Evolutionary conservation across 2,113 vertebrate genomes (phyloP), one percentile per base, ranked within the genome.

Genomic region (Chaetorhynchus papuensis): DNA sequence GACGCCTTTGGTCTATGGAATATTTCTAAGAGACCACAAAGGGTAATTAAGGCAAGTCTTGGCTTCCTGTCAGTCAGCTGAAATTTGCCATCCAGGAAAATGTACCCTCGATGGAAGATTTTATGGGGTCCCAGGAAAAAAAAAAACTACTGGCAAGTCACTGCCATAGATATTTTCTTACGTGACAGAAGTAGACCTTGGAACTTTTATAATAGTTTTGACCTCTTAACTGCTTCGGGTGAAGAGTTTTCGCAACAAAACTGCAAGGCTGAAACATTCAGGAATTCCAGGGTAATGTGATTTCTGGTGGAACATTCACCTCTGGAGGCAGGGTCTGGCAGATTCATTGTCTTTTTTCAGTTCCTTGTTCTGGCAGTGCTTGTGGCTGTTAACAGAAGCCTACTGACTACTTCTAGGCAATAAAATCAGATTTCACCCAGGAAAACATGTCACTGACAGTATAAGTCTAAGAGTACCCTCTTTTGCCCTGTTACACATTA

Each of bases 261-360:
- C 71, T 28, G 4, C 42, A 94, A 87, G 47, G 59, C 84, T 96
- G 80, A 88, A 93, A 78, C 0, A 0, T 75, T 71, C 60, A 81
- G 88, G 61, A 89, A 70, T 95, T 83, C 72, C 66, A 66, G 26
- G 35, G 57, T 72, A 84, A 94, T 23, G 54, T 80, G 79, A 83
- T 92, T 95, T 96, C 89, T 93, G 50, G 75, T 76, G 65, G 35
- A 91, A 88, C 64, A 50, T 66, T 92, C 94, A 95, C 65, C 94
- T 89, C 33, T 89, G 71, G n/a, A 44, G 31, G 37, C n/a, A 93
- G 22, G 63, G 33, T 74, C 64, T 89, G 77, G 90, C 64, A 80
- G 93, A 91, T 93, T 92, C 63, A 94, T 87, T 80, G 70, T 31
- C 49, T 91, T 63, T 80, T 69, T 68, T 66, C 45, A 89, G 4